Conservation (phyloP, 2,797 vertebrate genomes). For the Meriones psammophilus region DNA sequence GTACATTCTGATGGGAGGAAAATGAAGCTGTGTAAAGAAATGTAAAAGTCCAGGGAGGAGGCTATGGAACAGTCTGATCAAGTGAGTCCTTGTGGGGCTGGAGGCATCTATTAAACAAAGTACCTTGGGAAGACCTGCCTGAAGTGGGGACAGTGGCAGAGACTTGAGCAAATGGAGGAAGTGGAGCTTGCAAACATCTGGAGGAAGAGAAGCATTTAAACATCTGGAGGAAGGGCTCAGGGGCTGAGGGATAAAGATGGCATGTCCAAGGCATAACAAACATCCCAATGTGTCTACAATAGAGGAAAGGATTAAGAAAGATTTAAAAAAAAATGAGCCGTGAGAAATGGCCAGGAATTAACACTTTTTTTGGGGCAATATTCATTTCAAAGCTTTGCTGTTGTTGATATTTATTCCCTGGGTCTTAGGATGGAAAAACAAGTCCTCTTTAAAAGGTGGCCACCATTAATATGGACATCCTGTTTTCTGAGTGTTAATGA, state of each 20-base stretch:
- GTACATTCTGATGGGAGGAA: neutral
- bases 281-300: neutral
- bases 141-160: neutral
- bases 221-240: neutral
- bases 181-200: neutral
- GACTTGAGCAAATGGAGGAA: neutral
- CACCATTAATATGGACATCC: conserved; percentile 10
- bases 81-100: neutral
- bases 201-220: too few species aligned
- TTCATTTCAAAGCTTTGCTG: conserved; percentile 33
- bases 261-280: neutral
- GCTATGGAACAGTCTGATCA: too few species aligned
- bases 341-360: neutral
- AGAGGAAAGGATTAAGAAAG: neutral
- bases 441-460: conserved; percentile 24
- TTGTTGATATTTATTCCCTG: neutral
- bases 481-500: conserved; percentile 43
- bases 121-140: neutral
- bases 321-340: neutral
- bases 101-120: neutral
- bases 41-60: neutral
- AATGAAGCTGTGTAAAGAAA: neutral
- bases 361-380: neutral
- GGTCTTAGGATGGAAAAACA: neutral
- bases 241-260: neutral